Conservation (phyloP, 1,140 invertebrate genomes). For the Pseudomyrmex pallidus region DNA sequence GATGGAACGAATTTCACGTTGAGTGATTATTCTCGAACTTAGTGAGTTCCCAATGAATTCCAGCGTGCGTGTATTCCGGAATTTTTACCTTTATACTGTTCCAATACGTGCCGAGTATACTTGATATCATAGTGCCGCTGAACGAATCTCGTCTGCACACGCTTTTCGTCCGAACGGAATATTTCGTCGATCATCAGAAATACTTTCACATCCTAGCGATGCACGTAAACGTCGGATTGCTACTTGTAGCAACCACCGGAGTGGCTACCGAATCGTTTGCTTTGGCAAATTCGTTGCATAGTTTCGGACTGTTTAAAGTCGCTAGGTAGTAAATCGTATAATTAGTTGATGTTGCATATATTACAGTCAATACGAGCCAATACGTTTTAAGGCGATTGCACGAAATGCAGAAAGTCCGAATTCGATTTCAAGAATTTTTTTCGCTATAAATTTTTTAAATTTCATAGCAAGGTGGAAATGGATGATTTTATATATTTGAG, state of each 20-base stretch:
- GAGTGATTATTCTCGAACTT: too few species aligned
- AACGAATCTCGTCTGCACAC: background rate
- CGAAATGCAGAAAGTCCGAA: too few species aligned
- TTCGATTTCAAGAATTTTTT: too few species aligned
- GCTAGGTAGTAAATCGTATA: constrained; percentile 11
- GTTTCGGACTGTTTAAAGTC: background rate
- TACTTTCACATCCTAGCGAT: constrained; percentile 55
- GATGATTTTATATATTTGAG: too few species aligned
- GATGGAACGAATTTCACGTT: too few species aligned
- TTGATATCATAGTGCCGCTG: background rate
- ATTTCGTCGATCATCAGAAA: constrained; percentile 27
- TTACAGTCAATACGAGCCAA: too few species aligned
- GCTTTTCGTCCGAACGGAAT: constrained; percentile 15
- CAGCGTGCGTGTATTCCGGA: background rate
- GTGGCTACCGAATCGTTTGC: constrained; percentile 51
- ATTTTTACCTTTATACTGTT: background rate
- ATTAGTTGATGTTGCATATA: background rate
- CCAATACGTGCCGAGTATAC: background rate
- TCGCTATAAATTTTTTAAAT: too few species aligned
- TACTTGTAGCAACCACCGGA: constrained; percentile 43
- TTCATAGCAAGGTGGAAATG: too few species aligned
- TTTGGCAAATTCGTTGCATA: background rate
- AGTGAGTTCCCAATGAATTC: background rate
- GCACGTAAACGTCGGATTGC: constrained; percentile 45
- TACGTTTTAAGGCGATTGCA: too few species aligned